Evolutionary conservation across 2,888 invertebrate species (phyloP).

Genomic region (Oligia fasciuncula): DNA sequence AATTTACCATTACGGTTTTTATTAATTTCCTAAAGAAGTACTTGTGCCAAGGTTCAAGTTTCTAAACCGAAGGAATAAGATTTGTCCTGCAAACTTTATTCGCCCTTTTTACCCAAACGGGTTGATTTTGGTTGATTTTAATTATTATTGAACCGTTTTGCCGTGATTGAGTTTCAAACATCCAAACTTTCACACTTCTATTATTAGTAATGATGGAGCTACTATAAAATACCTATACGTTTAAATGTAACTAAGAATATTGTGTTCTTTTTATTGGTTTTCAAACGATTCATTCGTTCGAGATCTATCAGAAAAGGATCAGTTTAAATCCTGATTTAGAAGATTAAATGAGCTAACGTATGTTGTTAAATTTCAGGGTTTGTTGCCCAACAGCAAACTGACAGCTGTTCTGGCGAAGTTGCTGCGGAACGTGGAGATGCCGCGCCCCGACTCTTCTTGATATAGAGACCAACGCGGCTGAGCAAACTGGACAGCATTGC

Average conservation of each 20-base stretch:
- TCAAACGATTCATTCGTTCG: not conserved
- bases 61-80: not conserved
- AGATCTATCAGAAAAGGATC: not conserved
- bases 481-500: too few relatives aligned
- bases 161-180: too few relatives aligned
- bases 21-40: too few relatives aligned
- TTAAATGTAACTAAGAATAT: not conserved
- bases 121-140: too few relatives aligned
- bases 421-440: not conserved
- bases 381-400: slow-evolving; percentile 1
- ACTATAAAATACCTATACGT: not conserved
- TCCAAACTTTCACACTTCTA: too few relatives aligned
- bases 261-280: not conserved
- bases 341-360: not conserved
- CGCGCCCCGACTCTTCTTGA: not conserved
- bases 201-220: not conserved
- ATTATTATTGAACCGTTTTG: too few relatives aligned
- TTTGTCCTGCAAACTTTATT: not conserved
- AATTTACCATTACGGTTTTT: not conserved
- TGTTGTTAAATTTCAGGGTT: slow-evolving; percentile 1
- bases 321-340: not conserved
- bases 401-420: slow-evolving; percentile 1
- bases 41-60: not conserved
- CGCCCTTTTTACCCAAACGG: not conserved
- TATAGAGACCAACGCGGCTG: not conserved